Base-by-base conservation (phyloP, 2,888 invertebrate species). In the Polymixis lichenea region DNA sequence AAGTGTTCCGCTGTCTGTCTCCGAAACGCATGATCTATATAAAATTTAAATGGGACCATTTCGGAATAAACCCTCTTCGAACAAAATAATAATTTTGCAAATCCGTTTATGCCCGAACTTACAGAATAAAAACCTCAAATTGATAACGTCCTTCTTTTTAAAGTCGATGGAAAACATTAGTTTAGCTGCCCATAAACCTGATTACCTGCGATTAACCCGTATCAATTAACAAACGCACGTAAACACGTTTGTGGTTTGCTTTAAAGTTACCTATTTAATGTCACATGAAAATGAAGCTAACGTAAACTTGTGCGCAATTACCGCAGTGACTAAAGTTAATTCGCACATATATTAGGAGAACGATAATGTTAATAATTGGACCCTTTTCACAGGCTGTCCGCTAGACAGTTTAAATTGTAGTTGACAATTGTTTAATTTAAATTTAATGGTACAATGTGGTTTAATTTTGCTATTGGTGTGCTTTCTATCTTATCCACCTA, bases 361-460 rank as follows among this genome's bases (percentile, higher is more conserved):
- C 85, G 76, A 87, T 88, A 82, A 83, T 85, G 84, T 77, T 88
- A 84, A 89, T 89, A 87, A 89, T 89, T 84, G 82, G 62, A 90
- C 90, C 90, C 91, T 90, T 87, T 88, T 91, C 91, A 91, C 64
- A 64, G 71, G 67, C 78, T 83, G 83, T 84, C 86, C 74, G 78
- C 67, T 80, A 82, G 85, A 79, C 67, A 78, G 80, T 86, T 82
- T 73, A 75, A 74, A 84, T 80, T 84, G 67, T 84, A 87, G 76
- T 82, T 84, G 51, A 60, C 68, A 84, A 81, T 78, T 83, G 83
- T 85, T 86, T 82, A 84, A 84, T 80, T 84, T 72, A 79, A 84
- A 82, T 79, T 82, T 72, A 74, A 70, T 67, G 46, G 22, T 25
- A 68, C 49, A 73, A 49, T 82, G 55, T 72, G 43, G 46, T 15